Percentiles rank a stretch among this genome's conserved stretches.
phyloP scores from a whole-genome alignment of 2,113 vertebrate species.

The Neodon shergylaensis region DNA sequence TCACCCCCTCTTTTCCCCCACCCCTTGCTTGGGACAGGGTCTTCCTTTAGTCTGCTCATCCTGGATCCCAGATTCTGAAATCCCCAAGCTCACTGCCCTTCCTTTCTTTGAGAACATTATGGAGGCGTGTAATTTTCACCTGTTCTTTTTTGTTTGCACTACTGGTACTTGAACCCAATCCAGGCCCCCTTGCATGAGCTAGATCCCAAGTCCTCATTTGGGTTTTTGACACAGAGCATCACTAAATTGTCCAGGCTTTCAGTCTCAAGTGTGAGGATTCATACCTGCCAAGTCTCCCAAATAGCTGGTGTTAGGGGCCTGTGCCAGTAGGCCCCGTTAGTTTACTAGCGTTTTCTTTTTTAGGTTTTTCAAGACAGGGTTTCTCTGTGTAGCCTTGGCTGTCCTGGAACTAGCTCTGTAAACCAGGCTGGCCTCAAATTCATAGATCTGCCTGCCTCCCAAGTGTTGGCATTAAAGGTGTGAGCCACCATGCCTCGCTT shows the following conservation, averaged over 20 bases:
- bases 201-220: neutral
- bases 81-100: neutral
- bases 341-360: neutral
- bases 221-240: neutral
- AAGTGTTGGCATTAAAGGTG: neutral
- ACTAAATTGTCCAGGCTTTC: neutral
- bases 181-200: neutral
- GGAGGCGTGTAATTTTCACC: neutral
- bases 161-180: neutral
- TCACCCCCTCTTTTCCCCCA: accelerated
- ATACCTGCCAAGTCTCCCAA: neutral
- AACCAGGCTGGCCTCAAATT: neutral
- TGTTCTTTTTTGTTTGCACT: neutral
- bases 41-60: neutral
- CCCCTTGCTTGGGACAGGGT: neutral
- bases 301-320: neutral
- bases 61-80: neutral
- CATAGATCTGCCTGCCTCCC: neutral
- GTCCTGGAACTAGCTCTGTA: neutral
- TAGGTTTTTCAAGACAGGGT: neutral
- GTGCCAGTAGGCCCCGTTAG: neutral
- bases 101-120: neutral
- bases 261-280: neutral
- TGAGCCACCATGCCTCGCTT: neutral
- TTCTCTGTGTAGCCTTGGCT: neutral